Conservation (phyloP, 2,888 invertebrate species). For the Encarsia formosa region DNA sequence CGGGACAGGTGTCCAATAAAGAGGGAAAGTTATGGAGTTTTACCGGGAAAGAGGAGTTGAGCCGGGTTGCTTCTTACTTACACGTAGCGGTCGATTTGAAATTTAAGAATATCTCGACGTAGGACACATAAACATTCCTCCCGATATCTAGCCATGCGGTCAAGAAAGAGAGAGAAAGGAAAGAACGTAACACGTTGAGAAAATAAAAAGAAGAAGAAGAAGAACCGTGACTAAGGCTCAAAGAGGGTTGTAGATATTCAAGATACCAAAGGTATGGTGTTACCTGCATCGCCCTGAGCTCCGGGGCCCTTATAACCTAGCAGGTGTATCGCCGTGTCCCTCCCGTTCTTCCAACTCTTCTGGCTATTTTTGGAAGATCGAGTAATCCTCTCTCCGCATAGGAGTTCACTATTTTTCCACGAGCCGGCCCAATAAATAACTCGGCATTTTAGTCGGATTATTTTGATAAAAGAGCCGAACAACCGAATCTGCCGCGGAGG, state of each 20-base stretch:
- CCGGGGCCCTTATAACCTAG: slow-evolving; percentile 14
- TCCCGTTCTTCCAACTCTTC: too few relatives aligned
- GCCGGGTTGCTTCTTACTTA: too few relatives aligned
- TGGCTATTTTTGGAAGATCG: too few relatives aligned
- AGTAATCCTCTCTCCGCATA: too few relatives aligned
- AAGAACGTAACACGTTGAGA: slow-evolving; percentile 15
- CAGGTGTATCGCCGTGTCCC: slow-evolving; percentile 42
- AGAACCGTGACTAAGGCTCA: slow-evolving; percentile 26
- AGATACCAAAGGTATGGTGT: slow-evolving; percentile 41
- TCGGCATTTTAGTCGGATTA: slow-evolving; percentile 2
- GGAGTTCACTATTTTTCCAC: too few relatives aligned
- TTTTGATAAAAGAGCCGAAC: slow-evolving; percentile 1
- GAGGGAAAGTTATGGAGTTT: slow-evolving; percentile 22
- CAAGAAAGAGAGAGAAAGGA: not conserved
- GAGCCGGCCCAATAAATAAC: too few relatives aligned
- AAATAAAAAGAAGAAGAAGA: slow-evolving; percentile 19
- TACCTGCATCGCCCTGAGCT: slow-evolving; percentile 32
- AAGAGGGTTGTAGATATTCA: slow-evolving; percentile 37
- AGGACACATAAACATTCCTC: slow-evolving; percentile 24
- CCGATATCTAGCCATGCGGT: not conserved
- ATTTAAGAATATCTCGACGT: slow-evolving; percentile 21
- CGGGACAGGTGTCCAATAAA: slow-evolving; percentile 27
- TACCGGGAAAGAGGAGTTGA: slow-evolving; percentile 16
- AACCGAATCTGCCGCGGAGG: not conserved
- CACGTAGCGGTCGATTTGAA: slow-evolving; percentile 17